Evolutionary conservation across 2,113 vertebrate species (phyloP).

Genomic region (Chloebia gouldiae): DNA sequence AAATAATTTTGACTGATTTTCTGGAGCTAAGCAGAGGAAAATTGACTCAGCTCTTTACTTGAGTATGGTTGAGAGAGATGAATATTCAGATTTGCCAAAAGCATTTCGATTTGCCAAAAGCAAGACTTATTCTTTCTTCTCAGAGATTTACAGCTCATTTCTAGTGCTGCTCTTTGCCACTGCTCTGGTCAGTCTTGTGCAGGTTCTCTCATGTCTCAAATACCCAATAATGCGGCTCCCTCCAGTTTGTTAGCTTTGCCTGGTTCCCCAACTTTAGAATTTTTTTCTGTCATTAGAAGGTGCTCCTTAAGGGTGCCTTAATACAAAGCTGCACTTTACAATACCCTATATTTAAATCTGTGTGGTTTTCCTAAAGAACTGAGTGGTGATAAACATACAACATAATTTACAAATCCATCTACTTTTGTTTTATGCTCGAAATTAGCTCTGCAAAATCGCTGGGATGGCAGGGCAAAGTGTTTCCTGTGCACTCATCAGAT

Average conservation of each 20-base stretch:
- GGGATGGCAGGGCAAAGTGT: conserved; percentile 30
- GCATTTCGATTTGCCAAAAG: background rate
- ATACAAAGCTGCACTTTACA: background rate
- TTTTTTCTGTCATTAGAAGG: background rate
- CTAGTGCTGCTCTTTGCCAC: background rate
- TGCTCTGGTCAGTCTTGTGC: background rate
- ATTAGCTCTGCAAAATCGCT: background rate
- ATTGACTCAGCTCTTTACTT: background rate
- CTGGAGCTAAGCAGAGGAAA: background rate
- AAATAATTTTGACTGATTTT: background rate
- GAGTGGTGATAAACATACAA: background rate
- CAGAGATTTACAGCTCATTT: background rate
- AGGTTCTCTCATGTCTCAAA: background rate
- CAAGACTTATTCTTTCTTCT: background rate
- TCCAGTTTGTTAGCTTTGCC: background rate
- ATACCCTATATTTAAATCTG: background rate
- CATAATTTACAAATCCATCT: background rate
- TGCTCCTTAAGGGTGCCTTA: background rate
- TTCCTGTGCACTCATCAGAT: conserved; percentile 69
- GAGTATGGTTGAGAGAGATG: background rate
- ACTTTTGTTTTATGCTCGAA: background rate
- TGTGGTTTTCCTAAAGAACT: background rate
- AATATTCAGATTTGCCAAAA: background rate
- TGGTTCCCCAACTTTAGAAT: background rate
- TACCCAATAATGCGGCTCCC: background rate